A percentile compares a stretch with the other conserved stretches of the same genome.
phyloP scores from a whole-genome alignment of 2,888 invertebrate genomes.

The Gisinianus flammeolus region DNA sequence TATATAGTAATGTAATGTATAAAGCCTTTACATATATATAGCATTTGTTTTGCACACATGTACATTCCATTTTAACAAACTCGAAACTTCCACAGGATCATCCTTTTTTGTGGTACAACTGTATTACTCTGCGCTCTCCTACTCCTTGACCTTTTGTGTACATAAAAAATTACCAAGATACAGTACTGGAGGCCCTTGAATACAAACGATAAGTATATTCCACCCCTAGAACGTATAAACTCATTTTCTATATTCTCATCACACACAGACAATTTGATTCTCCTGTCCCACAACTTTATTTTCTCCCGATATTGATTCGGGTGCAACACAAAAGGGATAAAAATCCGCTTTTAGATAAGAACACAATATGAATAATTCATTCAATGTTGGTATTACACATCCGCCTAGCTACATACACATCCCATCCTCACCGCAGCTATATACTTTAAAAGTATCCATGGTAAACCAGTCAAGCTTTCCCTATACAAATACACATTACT shows the following conservation, averaged over 20 bases:
- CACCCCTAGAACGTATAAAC: background rate
- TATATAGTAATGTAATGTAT: no score
- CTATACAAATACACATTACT: background rate
- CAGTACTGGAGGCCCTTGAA: background rate
- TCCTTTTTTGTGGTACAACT: background rate
- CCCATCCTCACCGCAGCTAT: background rate
- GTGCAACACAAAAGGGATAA: slow-evolving; percentile 54
- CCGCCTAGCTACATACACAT: background rate
- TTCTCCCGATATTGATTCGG: slow-evolving; percentile 55
- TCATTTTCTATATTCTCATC: slow-evolving; percentile 7
- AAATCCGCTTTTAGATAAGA: slow-evolving; percentile 59
- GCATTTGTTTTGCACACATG: background rate
- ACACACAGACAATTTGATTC: slow-evolving; percentile 56
- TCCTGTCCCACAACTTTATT: slow-evolving; percentile 58
- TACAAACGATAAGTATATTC: background rate
- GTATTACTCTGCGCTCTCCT: background rate
- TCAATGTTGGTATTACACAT: slow-evolving; percentile 54
- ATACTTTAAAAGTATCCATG: background rate
- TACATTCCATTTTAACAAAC: background rate
- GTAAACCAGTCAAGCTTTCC: background rate
- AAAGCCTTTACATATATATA: no score
- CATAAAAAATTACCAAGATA: background rate
- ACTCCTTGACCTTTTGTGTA: background rate
- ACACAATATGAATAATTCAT: slow-evolving; percentile 59
- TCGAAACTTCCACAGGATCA: background rate